Base-by-base conservation (phyloP, 2,113 vertebrate species). In the Hippotragus niger region DNA sequence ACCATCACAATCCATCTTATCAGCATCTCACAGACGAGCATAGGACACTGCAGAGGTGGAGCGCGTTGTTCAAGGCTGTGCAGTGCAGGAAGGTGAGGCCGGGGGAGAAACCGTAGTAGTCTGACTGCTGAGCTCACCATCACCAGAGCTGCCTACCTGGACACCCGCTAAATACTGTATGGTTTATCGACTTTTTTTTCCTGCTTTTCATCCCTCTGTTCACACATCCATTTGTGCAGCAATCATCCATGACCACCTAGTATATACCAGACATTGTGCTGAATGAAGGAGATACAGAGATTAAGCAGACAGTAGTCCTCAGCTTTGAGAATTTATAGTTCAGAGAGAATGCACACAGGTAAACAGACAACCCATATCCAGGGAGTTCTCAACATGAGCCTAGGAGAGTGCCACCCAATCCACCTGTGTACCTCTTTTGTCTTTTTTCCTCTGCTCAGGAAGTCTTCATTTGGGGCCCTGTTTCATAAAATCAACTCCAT, bases 1-100 rank as follows among this genome's bases (percentile, higher is more conserved):
- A 95, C 16, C 31, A 71, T 84, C 50, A 57, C n/a, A 74, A 52
- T 40, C 50, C 33, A 60, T 40, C 25, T 93, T 93, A 58, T 88
- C 25, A 64, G n/a, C 45, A 31, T 57, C 33, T 88, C 15, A 82
- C 64, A 90, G 31, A 47, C 58, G 25, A 27, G n/a, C 45, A 60
- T 45, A 21, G 47, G 33, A 50, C n/a, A 3, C 55, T 58, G 14
- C 17, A 60, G 36, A 92, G 40, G 25, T 5, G 7, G 10, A 67
- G 40, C 13, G 15, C 7, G 1, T 90, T 78, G n/a, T 52, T 53
- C 60, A 50, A n/a, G 45, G 62, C 71, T n/a, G 25, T 3, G 16
- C 8, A 15, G 33, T 43, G 4, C 25, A 17, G 19, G 19, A 8
- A 85, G 27, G 64, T 16, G 53, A 64, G 5, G 6, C 50, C 67